These are phyloP conservation scores for Frankliniella fusca DNA, from an alignment of 2,888 invertebrate species.

Conservation along the genomic window DNA sequence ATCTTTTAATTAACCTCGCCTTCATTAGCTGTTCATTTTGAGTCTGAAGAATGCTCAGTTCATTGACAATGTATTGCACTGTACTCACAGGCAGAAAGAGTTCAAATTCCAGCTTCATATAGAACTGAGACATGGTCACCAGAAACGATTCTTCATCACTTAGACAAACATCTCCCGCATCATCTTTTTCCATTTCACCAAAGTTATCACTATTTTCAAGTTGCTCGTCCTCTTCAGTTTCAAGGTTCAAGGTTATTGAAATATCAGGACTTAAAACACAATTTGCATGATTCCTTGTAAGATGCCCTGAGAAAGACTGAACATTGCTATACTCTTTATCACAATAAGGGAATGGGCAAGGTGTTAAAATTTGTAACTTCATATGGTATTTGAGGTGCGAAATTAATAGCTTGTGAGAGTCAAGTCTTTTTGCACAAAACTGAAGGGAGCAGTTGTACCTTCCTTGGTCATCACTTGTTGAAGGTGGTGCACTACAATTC, in stretches of 20 bases:
- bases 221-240: not conserved
- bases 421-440: too few relatives aligned
- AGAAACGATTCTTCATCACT: not conserved
- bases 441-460: too few relatives aligned
- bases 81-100: not conserved
- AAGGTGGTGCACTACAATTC: too few relatives aligned
- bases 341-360: not conserved
- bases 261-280: not conserved
- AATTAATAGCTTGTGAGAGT: too few relatives aligned
- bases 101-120: constrained; percentile 1
- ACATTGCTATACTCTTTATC: too few relatives aligned
- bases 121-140: not conserved
- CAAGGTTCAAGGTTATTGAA: not conserved
- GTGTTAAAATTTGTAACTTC: not conserved
- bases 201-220: not conserved
- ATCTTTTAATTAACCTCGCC: not conserved
- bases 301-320: not conserved
- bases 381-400: not conserved
- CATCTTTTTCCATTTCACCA: not conserved
- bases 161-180: not conserved
- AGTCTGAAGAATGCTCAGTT: not conserved
- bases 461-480: too few relatives aligned
- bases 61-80: not conserved
- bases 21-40: not conserved
- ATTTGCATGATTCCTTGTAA: not conserved